Base-by-base conservation (phyloP, 2,113 vertebrate species). In the Promerops cafer region DNA sequence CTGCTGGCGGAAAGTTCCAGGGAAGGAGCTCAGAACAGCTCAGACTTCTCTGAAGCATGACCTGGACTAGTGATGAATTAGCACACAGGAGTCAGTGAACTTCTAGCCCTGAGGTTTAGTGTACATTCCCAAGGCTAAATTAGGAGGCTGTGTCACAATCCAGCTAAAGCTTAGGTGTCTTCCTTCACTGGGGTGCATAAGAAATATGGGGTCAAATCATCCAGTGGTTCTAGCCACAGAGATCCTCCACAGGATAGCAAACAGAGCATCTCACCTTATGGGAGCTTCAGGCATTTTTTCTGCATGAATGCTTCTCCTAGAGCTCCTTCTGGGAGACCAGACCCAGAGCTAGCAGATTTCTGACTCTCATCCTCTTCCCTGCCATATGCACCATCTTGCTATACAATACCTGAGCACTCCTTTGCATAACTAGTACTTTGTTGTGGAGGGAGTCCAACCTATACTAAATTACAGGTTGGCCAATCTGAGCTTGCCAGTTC, bases 401-500 rank as follows among this genome's bases (percentile, higher is more conserved):
- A 39, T 24, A 49, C 22, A 53, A 76, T 44, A 26, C 39, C 26
- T 53, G 54, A 71, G 16, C 37, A 15, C 11, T 10, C 7, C 52
- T 83, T 70, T 83, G 45, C 26, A 60, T 50, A 72, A 33, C 49
- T 13, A 53, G 18, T 24, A 20, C 23, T 92, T 71, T 53, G 37
- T 15, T 53, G 45, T 33, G n/a, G 35, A 64, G 17, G 16, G 31
- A 61, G 49, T 72, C 18, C 65, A 91, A 16, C 37, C 37, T 53
- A 9, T 74, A 13, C 27, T 54, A 72, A 90, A 85, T 72, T 82
- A 68, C 31, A 85, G 31, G 42, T 26, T 79, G 71, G n/a, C 74
- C 93, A 94, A 71, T 90, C 77, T 70, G 83, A 91, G 47, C 20
- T 89, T 96, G 78, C 64, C 33, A 81, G 35, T 92, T 94, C 75